Percentiles rank a stretch among this genome's conserved stretches.
Conservation (phyloP, 2,888 invertebrate species). For the Sarcophaga variegata region DNA sequence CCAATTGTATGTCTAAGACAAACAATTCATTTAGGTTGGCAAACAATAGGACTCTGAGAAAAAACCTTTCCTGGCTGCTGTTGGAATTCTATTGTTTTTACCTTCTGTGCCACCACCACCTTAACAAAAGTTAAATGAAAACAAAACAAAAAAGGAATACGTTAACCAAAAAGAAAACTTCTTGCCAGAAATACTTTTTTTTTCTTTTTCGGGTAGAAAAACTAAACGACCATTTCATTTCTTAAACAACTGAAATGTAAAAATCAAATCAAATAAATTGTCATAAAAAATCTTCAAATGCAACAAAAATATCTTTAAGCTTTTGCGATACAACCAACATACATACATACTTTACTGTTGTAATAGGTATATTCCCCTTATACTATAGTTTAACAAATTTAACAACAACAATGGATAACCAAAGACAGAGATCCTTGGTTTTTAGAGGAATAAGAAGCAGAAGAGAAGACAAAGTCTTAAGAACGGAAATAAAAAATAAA, state of each 20-base stretch:
- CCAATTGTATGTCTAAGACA: conserved; percentile 38
- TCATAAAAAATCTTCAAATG: conserved; percentile 48
- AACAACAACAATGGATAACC: not conserved
- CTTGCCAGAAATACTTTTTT: not conserved
- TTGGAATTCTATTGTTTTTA: not conserved
- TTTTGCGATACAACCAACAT: not conserved
- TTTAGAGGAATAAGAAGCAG: not conserved
- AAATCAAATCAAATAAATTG: conserved; percentile 48
- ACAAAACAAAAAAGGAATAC: not conserved
- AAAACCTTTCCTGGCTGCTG: not conserved
- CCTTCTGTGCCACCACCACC: not conserved
- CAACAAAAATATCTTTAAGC: conserved; percentile 40
- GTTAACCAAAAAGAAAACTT: not conserved
- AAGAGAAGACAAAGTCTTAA: conserved; percentile 10
- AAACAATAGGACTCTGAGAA: conserved; percentile 56
- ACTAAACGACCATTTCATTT: not conserved
- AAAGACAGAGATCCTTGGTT: no score
- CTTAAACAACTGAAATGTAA: conserved; percentile 17
- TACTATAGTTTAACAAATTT: conserved; percentile 14
- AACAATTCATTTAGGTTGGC: conserved; percentile 69
- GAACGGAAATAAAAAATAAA: conserved; percentile 35
- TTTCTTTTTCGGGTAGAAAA: not conserved
- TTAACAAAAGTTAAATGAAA: not conserved
- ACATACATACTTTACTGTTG: not conserved
- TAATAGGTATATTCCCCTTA: not conserved